phyloP scores from a whole-genome alignment of 1,140 invertebrate species.

The Temnothorax nylanderi region DNA sequence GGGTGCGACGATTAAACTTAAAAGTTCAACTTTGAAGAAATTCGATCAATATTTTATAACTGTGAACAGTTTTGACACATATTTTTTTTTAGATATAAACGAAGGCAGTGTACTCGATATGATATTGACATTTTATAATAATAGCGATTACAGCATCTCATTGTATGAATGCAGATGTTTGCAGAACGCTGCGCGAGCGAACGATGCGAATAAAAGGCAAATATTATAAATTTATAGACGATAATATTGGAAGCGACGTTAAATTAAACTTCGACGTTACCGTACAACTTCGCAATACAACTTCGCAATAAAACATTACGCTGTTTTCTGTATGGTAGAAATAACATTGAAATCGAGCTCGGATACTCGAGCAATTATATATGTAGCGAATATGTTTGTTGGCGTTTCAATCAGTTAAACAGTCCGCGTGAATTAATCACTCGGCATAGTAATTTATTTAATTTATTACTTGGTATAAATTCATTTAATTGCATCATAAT shows the following conservation, averaged over 20 bases:
- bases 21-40: not conserved
- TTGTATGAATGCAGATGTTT: constrained; percentile 31
- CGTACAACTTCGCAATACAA: not conserved
- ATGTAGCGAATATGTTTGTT: constrained; percentile 31
- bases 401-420: constrained; percentile 31
- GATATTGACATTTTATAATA: constrained; percentile 24
- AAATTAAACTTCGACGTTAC: constrained; percentile 49
- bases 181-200: not conserved
- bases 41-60: not conserved
- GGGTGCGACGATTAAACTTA: not conserved
- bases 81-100: constrained; percentile 9
- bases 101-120: not conserved
- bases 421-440: constrained; percentile 23
- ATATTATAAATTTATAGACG: constrained; percentile 34
- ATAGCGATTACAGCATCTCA: not conserved
- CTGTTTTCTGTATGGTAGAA: constrained; percentile 22
- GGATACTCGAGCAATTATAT: constrained; percentile 34
- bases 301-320: constrained; percentile 32
- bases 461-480: constrained; percentile 33
- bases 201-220: constrained; percentile 6
- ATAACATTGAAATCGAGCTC: constrained; percentile 51
- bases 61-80: not conserved
- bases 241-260: constrained; percentile 19
- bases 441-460: constrained; percentile 20
- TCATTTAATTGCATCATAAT: constrained; percentile 37